phyloP scores from a whole-genome alignment of 2,113 vertebrate genomes.

The Myrmecobius fasciatus region DNA sequence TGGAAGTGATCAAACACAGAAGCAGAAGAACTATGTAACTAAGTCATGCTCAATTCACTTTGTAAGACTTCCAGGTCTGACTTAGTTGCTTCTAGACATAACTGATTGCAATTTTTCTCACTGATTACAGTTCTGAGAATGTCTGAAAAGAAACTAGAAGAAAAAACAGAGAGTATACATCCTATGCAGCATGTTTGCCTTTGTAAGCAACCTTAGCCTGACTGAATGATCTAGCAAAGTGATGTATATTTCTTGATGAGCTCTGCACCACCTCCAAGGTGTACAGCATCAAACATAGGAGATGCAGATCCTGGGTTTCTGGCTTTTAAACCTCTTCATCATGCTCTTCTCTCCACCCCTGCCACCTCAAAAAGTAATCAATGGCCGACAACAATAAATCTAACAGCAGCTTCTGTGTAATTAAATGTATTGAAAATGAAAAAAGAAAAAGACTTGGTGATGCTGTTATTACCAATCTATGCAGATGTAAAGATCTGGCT shows the following conservation, averaged over 20 bases:
- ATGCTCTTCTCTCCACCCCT: slow-evolving; percentile 17
- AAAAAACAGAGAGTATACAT: slow-evolving; percentile 12
- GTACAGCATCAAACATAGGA: neutral
- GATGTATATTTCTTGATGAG: neutral
- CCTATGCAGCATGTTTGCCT: neutral
- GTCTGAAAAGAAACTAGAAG: slow-evolving; percentile 15
- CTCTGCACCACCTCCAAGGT: neutral
- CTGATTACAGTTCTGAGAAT: slow-evolving; percentile 46
- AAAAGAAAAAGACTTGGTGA: neutral
- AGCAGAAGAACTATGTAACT: neutral
- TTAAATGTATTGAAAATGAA: slow-evolving; percentile 18
- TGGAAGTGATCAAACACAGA: neutral
- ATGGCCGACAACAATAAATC: slow-evolving; percentile 13
- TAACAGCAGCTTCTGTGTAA: slow-evolving; percentile 10
- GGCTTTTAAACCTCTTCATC: neutral
- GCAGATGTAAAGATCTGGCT: slow-evolving; percentile 8
- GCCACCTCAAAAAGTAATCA: neutral
- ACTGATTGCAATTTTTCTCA: slow-evolving; percentile 49
- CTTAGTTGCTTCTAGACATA: slow-evolving; percentile 36
- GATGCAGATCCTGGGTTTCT: neutral
- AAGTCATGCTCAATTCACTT: neutral
- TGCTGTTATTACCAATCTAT: neutral
- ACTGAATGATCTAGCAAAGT: neutral
- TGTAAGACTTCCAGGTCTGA: slow-evolving; percentile 5
- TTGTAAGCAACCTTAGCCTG: slow-evolving; percentile 24